Evolutionary conservation across 2,797 vertebrate genomes (phyloP).

Genomic region (Ispidina picta): DNA sequence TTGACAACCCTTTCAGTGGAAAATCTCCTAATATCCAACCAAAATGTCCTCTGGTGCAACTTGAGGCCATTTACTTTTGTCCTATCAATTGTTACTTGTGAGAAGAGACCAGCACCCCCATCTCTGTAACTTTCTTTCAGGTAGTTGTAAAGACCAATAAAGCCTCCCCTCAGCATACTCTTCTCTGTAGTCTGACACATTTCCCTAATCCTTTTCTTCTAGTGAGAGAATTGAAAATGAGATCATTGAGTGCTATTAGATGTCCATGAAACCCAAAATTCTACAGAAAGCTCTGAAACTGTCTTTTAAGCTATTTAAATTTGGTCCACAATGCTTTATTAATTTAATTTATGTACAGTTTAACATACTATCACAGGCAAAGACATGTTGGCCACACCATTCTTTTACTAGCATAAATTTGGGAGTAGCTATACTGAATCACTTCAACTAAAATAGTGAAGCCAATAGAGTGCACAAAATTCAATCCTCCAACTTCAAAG

Average conservation of each 20-base stretch:
- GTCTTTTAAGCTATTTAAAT: background rate
- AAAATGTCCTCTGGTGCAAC: too few species aligned
- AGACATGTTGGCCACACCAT: background rate
- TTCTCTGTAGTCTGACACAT: background rate
- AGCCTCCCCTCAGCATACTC: too few species aligned
- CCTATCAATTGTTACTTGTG: too few species aligned
- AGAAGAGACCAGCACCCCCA: too few species aligned
- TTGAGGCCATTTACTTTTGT: too few species aligned
- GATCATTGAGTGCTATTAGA: background rate
- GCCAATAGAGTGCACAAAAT: background rate
- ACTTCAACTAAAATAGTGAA: background rate
- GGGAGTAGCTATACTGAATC: background rate
- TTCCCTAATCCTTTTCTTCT: background rate
- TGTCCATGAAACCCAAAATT: background rate
- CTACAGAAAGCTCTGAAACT: background rate
- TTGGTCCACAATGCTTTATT: background rate
- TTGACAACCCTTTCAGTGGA: too few species aligned
- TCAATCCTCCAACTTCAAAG: background rate
- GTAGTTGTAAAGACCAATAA: too few species aligned
- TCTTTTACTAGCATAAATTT: background rate
- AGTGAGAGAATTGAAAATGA: background rate
- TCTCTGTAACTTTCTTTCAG: too few species aligned
- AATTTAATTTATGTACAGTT: background rate
- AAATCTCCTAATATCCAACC: too few species aligned
- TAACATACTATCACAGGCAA: background rate